Evolutionary conservation across 1,140 invertebrate genomes (phyloP).

Genomic region (Leptestheria dahalacensis): DNA sequence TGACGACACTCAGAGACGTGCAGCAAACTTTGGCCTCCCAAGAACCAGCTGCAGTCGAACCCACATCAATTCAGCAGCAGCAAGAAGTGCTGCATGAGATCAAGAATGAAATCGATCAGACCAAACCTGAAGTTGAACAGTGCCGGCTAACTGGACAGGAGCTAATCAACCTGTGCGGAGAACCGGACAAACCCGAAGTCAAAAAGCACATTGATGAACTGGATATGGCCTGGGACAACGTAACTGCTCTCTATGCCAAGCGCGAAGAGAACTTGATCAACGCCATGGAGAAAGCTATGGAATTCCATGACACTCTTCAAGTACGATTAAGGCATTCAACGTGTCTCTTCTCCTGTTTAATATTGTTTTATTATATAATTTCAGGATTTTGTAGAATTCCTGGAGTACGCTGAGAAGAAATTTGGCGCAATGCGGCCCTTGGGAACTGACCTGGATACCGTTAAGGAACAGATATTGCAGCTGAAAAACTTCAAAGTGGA

Average conservation of each 20-base stretch:
- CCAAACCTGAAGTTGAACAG: conserved; percentile 84
- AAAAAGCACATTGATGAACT: conserved; percentile 94
- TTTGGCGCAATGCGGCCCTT: conserved; percentile 71
- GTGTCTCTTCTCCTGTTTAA: neutral
- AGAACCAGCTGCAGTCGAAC: conserved; percentile 83
- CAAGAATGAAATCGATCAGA: conserved; percentile 76
- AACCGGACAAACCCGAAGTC: conserved; percentile 92
- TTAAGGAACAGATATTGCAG: conserved; percentile 85
- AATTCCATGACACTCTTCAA: conserved; percentile 90
- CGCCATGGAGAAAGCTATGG: conserved; percentile 95
- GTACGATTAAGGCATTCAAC: conserved; percentile 29
- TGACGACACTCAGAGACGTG: conserved; percentile 72
- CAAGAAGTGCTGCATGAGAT: conserved; percentile 85
- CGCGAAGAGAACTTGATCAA: conserved; percentile 88
- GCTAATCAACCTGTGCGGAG: conserved; percentile 82
- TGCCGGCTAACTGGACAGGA: conserved; percentile 76
- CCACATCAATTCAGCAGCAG: conserved; percentile 78
- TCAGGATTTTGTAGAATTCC: conserved; percentile 73
- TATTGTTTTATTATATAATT: neutral
- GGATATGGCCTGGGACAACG: conserved; percentile 82
- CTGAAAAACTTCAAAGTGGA: conserved; percentile 83
- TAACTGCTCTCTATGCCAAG: conserved; percentile 80
- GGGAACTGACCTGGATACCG: conserved; percentile 81
- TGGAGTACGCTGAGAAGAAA: conserved; percentile 74
- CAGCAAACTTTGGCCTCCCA: conserved; percentile 73